These are phyloP conservation scores for Hippocampus kuda DNA, from an alignment of 2,797 vertebrate genomes.

Conservation along the genomic window DNA sequence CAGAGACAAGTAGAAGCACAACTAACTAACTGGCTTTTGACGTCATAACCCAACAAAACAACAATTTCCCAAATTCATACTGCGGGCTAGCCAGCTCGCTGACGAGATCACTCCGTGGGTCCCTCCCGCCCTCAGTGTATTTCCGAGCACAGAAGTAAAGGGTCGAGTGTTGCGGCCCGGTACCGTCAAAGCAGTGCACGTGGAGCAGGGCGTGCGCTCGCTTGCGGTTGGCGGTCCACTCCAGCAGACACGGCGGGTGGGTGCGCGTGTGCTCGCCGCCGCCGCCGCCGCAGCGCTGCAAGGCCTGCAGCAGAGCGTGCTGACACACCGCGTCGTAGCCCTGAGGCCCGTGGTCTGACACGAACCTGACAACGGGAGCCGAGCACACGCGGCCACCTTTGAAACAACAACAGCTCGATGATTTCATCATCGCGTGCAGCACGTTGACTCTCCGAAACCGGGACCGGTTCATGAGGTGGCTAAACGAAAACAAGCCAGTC, in stretches of 20 bases:
- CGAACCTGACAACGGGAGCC: slow-evolving; percentile 64
- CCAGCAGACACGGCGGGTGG: slow-evolving; percentile 80
- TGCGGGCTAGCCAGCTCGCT: no score
- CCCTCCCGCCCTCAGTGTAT: no score
- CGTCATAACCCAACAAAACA: no score
- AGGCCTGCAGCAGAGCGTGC: slow-evolving; percentile 82
- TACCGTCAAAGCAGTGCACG: slow-evolving; percentile 81
- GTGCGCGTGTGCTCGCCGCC: slow-evolving; percentile 65
- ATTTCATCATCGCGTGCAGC: neutral
- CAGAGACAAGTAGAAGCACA: neutral
- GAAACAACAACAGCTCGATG: neutral
- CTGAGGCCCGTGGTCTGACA: slow-evolving; percentile 79
- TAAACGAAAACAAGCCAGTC: no score
- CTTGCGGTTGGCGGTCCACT: slow-evolving; percentile 80
- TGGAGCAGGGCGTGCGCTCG: slow-evolving; percentile 80
- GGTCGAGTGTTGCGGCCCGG: neutral
- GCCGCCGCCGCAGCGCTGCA: slow-evolving; percentile 59
- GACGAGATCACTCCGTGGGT: no score
- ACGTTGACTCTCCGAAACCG: neutral
- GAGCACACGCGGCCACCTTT: neutral
- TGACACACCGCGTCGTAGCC: slow-evolving; percentile 86
- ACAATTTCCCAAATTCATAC: no score
- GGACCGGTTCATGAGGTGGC: no score
- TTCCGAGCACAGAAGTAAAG: neutral
- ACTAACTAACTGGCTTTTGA: neutral